Conservation (phyloP, 2,113 vertebrate species). For the Gymnarchus niloticus region DNA sequence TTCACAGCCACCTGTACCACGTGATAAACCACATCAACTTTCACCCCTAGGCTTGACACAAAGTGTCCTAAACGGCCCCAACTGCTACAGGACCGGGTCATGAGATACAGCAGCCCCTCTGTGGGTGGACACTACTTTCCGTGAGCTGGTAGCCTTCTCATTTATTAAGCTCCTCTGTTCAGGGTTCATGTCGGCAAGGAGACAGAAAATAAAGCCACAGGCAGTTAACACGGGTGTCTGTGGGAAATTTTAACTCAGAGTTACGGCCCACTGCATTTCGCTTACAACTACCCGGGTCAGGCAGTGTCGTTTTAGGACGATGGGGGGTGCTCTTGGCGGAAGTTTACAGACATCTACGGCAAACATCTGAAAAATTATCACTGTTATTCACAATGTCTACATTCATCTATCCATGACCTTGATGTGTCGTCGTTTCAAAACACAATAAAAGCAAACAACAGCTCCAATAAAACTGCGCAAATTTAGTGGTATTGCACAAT, state of each 20-base stretch:
- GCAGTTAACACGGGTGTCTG: conserved; percentile 8
- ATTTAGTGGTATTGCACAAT: neutral
- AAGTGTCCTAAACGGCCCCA: neutral
- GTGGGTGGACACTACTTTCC: conserved; percentile 18
- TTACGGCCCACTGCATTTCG: conserved; percentile 22
- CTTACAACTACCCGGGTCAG: neutral
- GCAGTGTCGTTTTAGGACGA: neutral
- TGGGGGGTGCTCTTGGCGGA: neutral
- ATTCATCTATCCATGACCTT: neutral
- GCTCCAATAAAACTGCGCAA: neutral
- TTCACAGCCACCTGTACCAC: no score
- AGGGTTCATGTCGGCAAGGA: conserved; percentile 33
- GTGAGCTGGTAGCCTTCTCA: conserved; percentile 18
- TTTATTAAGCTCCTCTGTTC: conserved; percentile 35
- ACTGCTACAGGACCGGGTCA: conserved; percentile 13
- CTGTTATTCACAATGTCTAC: neutral
- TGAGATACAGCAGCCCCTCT: conserved; percentile 17
- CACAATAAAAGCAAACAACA: neutral
- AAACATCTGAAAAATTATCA: neutral
- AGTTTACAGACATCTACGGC: neutral
- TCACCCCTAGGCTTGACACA: neutral
- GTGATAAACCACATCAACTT: no score
- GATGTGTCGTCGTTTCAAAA: neutral
- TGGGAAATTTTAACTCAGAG: conserved; percentile 23
- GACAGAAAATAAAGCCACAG: conserved; percentile 23